A percentile compares a stretch with the other conserved stretches of the same genome.
These are phyloP conservation scores for Odobenus rosmarus DNA, from an alignment of 2,113 vertebrate genomes.

Conservation along the genomic window DNA sequence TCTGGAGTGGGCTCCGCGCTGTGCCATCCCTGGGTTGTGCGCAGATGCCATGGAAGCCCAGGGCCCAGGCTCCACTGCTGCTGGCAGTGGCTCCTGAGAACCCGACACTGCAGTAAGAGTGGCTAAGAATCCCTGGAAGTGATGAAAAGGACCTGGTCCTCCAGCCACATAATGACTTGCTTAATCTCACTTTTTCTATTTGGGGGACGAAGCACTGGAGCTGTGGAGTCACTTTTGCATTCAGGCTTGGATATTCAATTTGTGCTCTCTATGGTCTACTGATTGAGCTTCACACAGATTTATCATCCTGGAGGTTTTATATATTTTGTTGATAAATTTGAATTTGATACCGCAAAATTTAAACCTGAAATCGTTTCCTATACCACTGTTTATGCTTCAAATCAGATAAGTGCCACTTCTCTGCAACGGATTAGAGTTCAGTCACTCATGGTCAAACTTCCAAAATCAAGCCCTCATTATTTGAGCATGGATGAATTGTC, in stretches of 20 bases:
- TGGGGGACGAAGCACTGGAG: neutral
- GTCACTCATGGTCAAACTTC: neutral
- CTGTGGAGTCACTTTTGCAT: neutral
- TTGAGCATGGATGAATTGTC: neutral
- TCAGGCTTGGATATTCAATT: constrained; percentile 47
- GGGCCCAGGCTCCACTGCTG: neutral
- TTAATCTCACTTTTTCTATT: neutral
- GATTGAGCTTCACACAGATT: constrained; percentile 2
- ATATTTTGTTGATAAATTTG: constrained; percentile 46
- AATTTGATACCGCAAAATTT: constrained; percentile 41
- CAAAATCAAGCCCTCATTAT: neutral
- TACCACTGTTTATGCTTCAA: neutral
- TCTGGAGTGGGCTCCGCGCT: rapidly evolving
- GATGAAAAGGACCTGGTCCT: neutral
- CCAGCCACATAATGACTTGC: neutral
- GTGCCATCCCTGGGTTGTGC: rapidly evolving
- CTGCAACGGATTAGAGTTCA: neutral
- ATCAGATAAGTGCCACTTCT: neutral
- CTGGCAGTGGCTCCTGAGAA: neutral
- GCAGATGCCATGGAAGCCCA: too few species aligned
- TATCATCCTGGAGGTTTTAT: constrained; percentile 39
- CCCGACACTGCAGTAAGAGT: rapidly evolving
- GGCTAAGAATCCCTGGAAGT: neutral
- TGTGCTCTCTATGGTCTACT: constrained; percentile 42
- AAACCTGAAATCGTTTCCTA: constrained; percentile 48